Evolutionary conservation across 2,888 invertebrate genomes (phyloP), one percentile per base, ranked within the genome.

Genomic region (Tenthredo distinguenda): DNA sequence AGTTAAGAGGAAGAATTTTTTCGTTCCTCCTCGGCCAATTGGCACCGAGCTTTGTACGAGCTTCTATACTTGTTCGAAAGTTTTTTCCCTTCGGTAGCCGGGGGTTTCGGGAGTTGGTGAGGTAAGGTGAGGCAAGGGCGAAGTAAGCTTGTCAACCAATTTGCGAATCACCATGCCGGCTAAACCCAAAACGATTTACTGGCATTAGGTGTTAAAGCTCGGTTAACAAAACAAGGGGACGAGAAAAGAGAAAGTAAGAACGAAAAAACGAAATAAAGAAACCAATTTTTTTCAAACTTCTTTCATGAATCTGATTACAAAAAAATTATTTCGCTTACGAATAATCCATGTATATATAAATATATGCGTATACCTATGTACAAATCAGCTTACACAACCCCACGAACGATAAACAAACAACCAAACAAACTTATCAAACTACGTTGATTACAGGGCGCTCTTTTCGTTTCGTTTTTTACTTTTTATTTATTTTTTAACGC

Each of bases 101-200:
- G 62, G 62, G 58, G 58, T 58, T 18, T 21, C 21, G 5, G 10
- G 62, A 62, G 34, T 47, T 62, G 2, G 9, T 58, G 6, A n/a
- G 62, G 26, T 12, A 37, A 26, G n/a, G 18, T 68, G 15, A 12
- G 71, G 26, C 37, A 34, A 37, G 37, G 71, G 71, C 34, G 18
- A 15, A 21, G 43, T 74, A 43, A 43, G 43, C 72, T 74, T 43
- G 43, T 74, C 72, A 74, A 43, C 40, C 40, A 74, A 74, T 74
- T 74, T 40, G 72, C 72, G 21, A 43, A 74, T 74, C 72, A 74
- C 72, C 62, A 26, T 43, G 18, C 37, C 10, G 43, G 40, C 21
- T 43, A 26, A 74, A 43, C 72, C 72, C 40, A 21, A 74, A 74
- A 74, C 72, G 34, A 68, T 62, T 62, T 26, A 62, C 62, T 5